Evolutionary conservation across 2,888 invertebrate species (phyloP).

Genomic region (Actias luna): DNA sequence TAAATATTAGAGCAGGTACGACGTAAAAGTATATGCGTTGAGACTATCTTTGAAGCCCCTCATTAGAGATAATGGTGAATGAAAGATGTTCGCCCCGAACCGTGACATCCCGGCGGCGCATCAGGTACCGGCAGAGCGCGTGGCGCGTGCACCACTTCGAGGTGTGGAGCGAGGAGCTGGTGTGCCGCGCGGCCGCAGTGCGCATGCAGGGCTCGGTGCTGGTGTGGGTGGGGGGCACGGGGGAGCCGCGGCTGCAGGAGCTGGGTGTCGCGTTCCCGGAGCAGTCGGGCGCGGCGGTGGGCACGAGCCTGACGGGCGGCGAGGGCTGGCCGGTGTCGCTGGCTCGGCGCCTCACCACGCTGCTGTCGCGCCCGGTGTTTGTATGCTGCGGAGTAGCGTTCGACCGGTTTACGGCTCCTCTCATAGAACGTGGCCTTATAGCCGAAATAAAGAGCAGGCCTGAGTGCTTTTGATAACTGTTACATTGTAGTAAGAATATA

Average conservation of each 20-base stretch:
- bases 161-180: constrained; percentile 52
- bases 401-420: constrained; percentile 42
- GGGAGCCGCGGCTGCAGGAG: constrained; percentile 36
- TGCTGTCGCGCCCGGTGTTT: constrained; percentile 45
- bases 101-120: constrained; percentile 43
- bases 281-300: constrained; percentile 29
- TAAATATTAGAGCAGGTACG: too few species aligned
- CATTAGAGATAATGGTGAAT: constrained; percentile 28
- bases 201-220: constrained; percentile 53
- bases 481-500: not conserved
- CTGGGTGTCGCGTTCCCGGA: constrained; percentile 48
- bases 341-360: constrained; percentile 34
- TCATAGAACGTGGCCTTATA: constrained; percentile 41
- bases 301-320: constrained; percentile 37
- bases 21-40: too few species aligned
- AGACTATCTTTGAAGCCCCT: too few species aligned
- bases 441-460: constrained; percentile 43
- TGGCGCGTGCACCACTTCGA: constrained; percentile 61
- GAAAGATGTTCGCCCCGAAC: constrained; percentile 34
- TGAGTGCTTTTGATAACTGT: constrained; percentile 35
- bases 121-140: constrained; percentile 47
- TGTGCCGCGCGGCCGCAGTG: constrained; percentile 49
- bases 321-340: constrained; percentile 37
- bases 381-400: constrained; percentile 37
- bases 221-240: constrained; percentile 54